Conservation (phyloP, 1,140 invertebrate species). For the Drosophila nebulosa region DNA sequence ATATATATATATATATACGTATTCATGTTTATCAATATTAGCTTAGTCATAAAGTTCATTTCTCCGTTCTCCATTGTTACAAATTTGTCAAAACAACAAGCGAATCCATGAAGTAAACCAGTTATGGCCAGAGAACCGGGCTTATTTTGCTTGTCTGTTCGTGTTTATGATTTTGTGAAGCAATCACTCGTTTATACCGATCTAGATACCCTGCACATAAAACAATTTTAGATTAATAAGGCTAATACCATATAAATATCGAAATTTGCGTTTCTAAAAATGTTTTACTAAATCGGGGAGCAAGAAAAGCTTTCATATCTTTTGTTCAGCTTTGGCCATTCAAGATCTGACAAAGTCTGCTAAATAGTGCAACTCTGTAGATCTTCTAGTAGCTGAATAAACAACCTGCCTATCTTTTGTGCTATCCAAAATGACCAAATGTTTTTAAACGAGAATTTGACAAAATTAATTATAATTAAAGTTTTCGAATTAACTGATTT, state of each 20-base stretch:
- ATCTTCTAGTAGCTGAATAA: too few species aligned
- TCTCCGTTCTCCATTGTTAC: conserved; percentile 50
- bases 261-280: neutral
- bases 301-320: too few species aligned
- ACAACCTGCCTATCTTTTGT: too few species aligned
- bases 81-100: conserved; percentile 61
- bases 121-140: conserved; percentile 17
- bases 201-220: neutral
- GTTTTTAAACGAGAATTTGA: too few species aligned
- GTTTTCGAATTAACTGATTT: too few species aligned
- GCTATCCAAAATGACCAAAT: too few species aligned
- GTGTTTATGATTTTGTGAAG: neutral
- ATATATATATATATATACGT: neutral
- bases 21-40: conserved; percentile 10
- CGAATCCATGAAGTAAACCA: conserved; percentile 65
- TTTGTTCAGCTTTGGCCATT: too few species aligned
- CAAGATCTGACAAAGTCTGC: too few species aligned
- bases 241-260: neutral
- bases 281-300: too few species aligned
- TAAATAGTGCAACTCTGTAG: too few species aligned
- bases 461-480: too few species aligned
- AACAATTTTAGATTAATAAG: neutral
- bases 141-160: neutral
- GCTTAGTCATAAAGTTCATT: conserved; percentile 34
- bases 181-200: neutral